These are phyloP conservation scores for Sciurus vulgaris DNA, from an alignment of 2,797 vertebrate genomes.

Conservation along the genomic window DNA sequence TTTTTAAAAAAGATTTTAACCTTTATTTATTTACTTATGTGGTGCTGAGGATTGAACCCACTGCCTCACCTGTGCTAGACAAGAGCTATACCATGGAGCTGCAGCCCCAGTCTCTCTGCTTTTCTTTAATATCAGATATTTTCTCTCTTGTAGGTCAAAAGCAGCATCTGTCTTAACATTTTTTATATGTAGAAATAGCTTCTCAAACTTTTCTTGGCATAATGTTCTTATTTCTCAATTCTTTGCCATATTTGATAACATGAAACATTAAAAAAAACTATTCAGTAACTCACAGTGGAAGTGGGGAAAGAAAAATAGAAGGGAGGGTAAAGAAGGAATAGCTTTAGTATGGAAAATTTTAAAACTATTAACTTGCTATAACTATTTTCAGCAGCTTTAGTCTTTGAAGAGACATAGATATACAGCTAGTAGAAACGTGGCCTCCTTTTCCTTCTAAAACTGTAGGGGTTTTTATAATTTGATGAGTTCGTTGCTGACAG, in stretches of 20 bases:
- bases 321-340: not conserved
- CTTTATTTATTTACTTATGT: too few relatives aligned
- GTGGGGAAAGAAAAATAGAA: not conserved
- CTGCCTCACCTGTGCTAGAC: too few relatives aligned
- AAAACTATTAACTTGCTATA: not conserved
- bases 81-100: too few relatives aligned
- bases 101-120: too few relatives aligned
- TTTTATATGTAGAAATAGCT: not conserved
- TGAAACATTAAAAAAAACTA: not conserved
- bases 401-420: not conserved
- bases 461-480: slow-evolving; percentile 47
- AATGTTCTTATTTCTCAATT: not conserved
- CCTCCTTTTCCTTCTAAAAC: not conserved
- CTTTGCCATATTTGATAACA: not conserved
- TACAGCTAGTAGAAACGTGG: not conserved
- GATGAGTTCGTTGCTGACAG: slow-evolving; percentile 88
- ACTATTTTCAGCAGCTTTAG: not conserved
- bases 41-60: too few relatives aligned
- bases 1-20: too few relatives aligned
- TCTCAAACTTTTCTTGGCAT: not conserved
- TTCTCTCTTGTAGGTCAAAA: not conserved
- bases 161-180: not conserved
- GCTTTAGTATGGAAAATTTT: not conserved
- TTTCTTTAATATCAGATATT: not conserved
- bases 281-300: not conserved